phyloP scores from a whole-genome alignment of 2,888 invertebrate species.

The Microctonus brassicae region DNA sequence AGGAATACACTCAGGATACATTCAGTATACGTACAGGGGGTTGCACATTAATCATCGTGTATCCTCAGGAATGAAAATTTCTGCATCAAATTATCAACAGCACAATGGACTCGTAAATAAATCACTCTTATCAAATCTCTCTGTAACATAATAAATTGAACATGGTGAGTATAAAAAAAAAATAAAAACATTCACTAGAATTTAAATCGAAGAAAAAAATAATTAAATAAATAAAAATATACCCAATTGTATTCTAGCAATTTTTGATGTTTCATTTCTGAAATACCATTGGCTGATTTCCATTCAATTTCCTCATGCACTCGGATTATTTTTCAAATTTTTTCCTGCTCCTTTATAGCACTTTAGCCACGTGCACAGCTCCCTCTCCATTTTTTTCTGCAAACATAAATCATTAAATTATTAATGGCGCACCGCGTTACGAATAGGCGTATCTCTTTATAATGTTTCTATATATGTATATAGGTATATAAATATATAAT shows the following conservation, averaged over 20 bases:
- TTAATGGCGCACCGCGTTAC: conserved; percentile 43
- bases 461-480: conserved; percentile 7
- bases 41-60: conserved; percentile 73
- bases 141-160: no score
- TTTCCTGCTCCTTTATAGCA: background rate
- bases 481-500: conserved; percentile 26
- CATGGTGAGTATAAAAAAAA: no score
- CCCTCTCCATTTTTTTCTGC: conserved; percentile 48
- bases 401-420: conserved; percentile 54
- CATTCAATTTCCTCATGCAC: no score
- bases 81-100: background rate
- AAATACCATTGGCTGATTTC: no score
- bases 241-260: no score
- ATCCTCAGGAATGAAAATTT: conserved; percentile 19
- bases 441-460: conserved; percentile 38
- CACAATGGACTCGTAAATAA: background rate
- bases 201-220: no score
- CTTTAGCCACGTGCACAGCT: conserved; percentile 26
- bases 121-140: background rate
- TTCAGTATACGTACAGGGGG: conserved; percentile 99
- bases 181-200: background rate
- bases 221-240: no score
- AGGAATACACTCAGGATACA: conserved; percentile 98
- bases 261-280: no score
- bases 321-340: background rate